Evolutionary conservation across 2,113 vertebrate genomes (phyloP).

Genomic region (Phalacrocorax carbo): DNA sequence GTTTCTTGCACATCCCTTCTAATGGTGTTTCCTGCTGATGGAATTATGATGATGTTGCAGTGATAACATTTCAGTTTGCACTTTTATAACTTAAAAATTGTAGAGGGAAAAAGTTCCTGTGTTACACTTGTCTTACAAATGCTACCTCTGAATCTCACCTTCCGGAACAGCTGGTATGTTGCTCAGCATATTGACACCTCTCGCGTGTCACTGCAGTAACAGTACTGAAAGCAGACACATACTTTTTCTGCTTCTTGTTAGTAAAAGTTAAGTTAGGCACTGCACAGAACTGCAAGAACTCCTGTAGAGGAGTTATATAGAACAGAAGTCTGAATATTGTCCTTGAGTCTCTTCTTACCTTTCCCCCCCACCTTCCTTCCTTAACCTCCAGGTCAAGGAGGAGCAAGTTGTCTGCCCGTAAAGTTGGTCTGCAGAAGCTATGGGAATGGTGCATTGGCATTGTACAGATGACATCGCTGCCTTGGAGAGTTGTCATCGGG

Average conservation of each 20-base stretch:
- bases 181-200: not conserved
- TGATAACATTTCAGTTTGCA: not conserved
- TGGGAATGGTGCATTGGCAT: conserved; percentile 97
- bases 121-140: not conserved
- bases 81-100: not conserved
- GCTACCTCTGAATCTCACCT: not conserved
- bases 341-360: not conserved
- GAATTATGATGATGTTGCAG: not conserved
- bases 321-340: not conserved
- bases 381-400: conserved; percentile 80
- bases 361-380: not conserved
- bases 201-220: not conserved
- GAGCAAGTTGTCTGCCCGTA: conserved; percentile 90
- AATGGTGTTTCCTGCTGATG: not conserved
- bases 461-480: conserved; percentile 94
- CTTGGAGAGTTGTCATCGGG: conserved; percentile 97
- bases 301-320: not conserved
- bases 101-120: not conserved
- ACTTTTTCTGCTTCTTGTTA: not conserved
- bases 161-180: not conserved
- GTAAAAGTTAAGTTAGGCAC: not conserved
- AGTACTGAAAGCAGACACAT: not conserved
- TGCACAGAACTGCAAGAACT: not conserved
- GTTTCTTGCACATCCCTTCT: not conserved
- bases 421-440: conserved; percentile 93